These are phyloP conservation scores for Drosophila ironensis DNA, from an alignment of 1,140 invertebrate species.

Conservation along the genomic window DNA sequence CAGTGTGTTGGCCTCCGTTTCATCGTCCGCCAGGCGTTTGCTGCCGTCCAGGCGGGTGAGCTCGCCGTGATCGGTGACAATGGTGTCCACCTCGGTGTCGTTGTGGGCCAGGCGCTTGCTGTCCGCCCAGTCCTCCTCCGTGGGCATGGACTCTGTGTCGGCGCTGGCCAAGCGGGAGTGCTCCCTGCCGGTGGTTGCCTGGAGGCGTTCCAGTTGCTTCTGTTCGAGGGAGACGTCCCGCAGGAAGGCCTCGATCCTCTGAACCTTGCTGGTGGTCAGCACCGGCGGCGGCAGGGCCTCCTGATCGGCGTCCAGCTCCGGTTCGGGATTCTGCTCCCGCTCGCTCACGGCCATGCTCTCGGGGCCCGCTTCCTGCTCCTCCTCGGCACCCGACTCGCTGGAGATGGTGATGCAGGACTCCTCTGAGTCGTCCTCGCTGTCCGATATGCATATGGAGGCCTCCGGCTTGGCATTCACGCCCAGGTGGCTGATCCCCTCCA, in stretches of 20 bases:
- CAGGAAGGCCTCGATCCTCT: constrained; percentile 67
- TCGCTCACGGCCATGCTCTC: constrained; percentile 49
- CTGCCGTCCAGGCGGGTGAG: constrained; percentile 13
- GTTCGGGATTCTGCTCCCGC: too few species aligned
- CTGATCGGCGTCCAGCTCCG: not conserved
- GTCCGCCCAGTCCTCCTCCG: constrained; percentile 30
- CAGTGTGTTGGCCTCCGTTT: constrained; percentile 48
- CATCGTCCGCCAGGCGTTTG: constrained; percentile 46
- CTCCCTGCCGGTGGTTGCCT: not conserved
- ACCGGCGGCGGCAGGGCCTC: not conserved
- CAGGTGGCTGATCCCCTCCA: constrained; percentile 50
- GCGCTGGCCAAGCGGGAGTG: constrained; percentile 49
- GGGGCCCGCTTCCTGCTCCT: constrained; percentile 1
- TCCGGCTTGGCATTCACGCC: constrained; percentile 28
- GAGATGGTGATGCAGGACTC: constrained; percentile 64
- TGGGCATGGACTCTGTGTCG: constrained; percentile 72
- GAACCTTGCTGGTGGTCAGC: constrained; percentile 43
- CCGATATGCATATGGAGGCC: constrained; percentile 61
- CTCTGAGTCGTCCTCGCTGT: constrained; percentile 15
- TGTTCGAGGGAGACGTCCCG: constrained; percentile 64
- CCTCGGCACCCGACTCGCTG: constrained; percentile 31
- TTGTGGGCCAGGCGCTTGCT: constrained; percentile 34
- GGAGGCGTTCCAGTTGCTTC: constrained; percentile 8
- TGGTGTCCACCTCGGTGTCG: constrained; percentile 25
- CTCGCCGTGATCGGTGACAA: constrained; percentile 16